phyloP scores from a whole-genome alignment of 53 echinoderm and acorn worm genomes.

The Hippasteria phrygiana region DNA sequence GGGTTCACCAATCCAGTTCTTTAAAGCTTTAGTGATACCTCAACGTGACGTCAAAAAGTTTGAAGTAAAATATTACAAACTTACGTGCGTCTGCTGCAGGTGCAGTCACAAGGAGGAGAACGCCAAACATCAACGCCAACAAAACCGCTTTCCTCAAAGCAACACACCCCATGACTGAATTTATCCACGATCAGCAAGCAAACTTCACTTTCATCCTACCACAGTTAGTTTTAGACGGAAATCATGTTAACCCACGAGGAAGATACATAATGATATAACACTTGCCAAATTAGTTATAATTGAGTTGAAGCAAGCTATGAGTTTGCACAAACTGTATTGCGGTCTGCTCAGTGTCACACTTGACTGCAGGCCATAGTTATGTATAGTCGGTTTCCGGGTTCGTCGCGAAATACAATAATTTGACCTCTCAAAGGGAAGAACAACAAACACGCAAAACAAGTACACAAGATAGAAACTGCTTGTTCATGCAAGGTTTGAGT shows the following conservation, averaged over 20 bases:
- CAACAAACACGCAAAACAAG: neutral
- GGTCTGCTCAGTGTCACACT: neutral
- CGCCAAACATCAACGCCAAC: neutral
- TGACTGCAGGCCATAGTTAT: neutral
- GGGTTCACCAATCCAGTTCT: too few species aligned
- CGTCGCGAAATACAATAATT: neutral
- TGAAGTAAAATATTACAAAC: neutral
- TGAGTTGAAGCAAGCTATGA: neutral
- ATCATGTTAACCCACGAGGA: neutral
- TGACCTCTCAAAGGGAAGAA: neutral
- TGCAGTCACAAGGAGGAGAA: neutral
- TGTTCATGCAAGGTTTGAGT: neutral
- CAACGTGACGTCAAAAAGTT: neutral
- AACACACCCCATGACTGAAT: neutral
- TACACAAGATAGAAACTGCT: neutral
- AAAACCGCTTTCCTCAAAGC: neutral
- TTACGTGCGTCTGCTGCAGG: constrained; percentile 4
- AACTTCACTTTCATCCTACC: neutral
- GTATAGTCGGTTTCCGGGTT: neutral
- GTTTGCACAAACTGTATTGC: neutral
- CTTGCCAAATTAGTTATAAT: neutral
- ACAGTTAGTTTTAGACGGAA: neutral
- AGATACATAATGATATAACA: neutral
- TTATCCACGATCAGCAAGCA: neutral
- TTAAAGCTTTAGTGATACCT: too few species aligned